Evolutionary conservation across 2,113 vertebrate species (phyloP).

Genomic region (Onychostoma macrolepis): DNA sequence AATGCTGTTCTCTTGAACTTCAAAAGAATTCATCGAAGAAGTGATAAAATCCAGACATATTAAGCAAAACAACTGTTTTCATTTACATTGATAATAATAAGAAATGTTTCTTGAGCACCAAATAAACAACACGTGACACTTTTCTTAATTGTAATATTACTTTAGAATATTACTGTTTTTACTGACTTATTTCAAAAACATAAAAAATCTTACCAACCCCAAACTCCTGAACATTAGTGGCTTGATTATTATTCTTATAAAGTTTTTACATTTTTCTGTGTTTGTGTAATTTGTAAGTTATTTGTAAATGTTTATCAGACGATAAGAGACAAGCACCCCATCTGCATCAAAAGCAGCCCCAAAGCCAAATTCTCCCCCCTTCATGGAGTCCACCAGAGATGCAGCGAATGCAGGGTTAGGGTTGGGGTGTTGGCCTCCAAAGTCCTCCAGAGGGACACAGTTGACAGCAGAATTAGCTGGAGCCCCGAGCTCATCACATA

Average conservation of each 20-base stretch:
- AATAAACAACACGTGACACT: too few relatives aligned
- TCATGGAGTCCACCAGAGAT: constrained; percentile 93
- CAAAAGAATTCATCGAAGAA: not conserved
- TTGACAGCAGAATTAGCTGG: constrained; percentile 97
- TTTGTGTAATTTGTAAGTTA: not conserved
- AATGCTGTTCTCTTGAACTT: too few relatives aligned
- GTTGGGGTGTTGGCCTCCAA: constrained; percentile 93
- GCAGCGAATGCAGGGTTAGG: constrained; percentile 91
- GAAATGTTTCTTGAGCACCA: not conserved
- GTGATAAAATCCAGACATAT: not conserved
- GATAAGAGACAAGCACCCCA: constrained; percentile 79
- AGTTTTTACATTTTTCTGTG: not conserved
- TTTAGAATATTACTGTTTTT: too few relatives aligned
- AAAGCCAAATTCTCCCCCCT: constrained; percentile 94
- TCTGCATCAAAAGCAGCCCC: constrained; percentile 98
- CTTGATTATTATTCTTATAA: not conserved
- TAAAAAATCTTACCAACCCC: not conserved
- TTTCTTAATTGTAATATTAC: too few relatives aligned
- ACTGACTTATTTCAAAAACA: not conserved
- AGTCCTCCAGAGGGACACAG: constrained; percentile 95
- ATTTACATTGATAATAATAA: too few relatives aligned
- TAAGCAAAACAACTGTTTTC: not conserved
- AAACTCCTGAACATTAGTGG: too few relatives aligned
- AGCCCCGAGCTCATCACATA: constrained; percentile 95
- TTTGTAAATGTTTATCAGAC: not conserved